phyloP scores from a whole-genome alignment of 2,888 invertebrate species.

The Harpalus rufipes region DNA sequence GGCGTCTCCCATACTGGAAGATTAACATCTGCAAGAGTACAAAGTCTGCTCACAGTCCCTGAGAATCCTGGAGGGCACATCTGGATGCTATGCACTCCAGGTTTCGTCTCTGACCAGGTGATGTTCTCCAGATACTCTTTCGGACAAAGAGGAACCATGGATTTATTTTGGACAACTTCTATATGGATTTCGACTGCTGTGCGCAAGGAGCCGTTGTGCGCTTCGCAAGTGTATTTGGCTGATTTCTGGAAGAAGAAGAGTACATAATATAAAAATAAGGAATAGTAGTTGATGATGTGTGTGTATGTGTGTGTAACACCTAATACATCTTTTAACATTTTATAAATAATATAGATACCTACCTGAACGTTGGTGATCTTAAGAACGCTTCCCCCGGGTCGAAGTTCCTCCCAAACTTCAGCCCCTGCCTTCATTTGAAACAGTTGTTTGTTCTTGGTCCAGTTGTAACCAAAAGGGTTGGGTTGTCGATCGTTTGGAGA shows the following conservation, averaged over 20 bases:
- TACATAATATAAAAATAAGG: too few relatives aligned
- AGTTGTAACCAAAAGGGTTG: constrained; percentile 88
- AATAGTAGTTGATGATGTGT: too few relatives aligned
- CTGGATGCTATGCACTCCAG: constrained; percentile 76
- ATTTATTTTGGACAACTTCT: constrained; percentile 80
- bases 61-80: constrained; percentile 72
- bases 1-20: constrained; percentile 87
- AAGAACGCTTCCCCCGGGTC: constrained; percentile 90
- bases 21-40: constrained; percentile 81
- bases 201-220: constrained; percentile 75
- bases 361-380: constrained; percentile 89
- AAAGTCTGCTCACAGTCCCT: constrained; percentile 79
- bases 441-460: constrained; percentile 88
- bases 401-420: constrained; percentile 92
- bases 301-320: too few relatives aligned
- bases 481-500: constrained; percentile 84
- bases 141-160: constrained; percentile 80
- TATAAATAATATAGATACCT: too few relatives aligned
- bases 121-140: constrained; percentile 75
- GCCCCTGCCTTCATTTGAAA: constrained; percentile 85
- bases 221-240: constrained; percentile 87
- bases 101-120: constrained; percentile 85
- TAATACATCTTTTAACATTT: too few relatives aligned
- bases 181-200: constrained; percentile 83
- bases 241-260: constrained; percentile 81